Evolutionary conservation across 2,797 vertebrate species (phyloP).

Genomic region (Dendrocincla tyrannina): DNA sequence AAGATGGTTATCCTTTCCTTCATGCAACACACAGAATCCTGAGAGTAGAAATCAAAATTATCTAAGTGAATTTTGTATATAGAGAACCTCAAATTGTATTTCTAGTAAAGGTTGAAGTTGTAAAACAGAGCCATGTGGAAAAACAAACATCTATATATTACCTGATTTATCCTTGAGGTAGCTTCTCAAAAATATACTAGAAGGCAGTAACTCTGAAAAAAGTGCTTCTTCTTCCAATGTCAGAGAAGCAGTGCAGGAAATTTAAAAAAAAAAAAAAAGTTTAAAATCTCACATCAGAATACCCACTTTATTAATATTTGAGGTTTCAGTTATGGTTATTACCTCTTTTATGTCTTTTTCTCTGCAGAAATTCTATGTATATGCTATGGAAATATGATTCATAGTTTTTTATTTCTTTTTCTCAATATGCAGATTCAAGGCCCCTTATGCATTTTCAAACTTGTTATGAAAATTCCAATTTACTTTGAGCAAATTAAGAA

Average conservation of each 20-base stretch:
- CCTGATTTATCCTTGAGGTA: background rate
- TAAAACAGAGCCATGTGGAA: background rate
- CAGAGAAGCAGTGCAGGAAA: background rate
- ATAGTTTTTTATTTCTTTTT: background rate
- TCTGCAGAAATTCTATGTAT: background rate
- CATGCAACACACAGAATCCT: background rate
- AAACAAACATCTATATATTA: background rate
- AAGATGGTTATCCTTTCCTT: background rate
- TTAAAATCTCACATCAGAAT: background rate
- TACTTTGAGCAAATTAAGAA: background rate
- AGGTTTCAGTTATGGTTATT: background rate
- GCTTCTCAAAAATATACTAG: background rate
- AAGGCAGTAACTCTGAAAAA: background rate
- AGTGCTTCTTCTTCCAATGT: background rate
- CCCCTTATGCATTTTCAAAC: background rate
- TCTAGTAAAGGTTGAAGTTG: background rate
- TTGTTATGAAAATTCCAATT: background rate
- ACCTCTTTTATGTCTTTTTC: background rate
- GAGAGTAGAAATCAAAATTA: background rate
- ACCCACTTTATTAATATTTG: background rate
- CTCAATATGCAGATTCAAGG: background rate
- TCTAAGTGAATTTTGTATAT: background rate
- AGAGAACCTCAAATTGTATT: background rate
- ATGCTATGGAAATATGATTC: background rate
- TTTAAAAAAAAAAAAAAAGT: background rate